Conservation (phyloP, 2,888 invertebrate species). For the Nipponacmea schrenckii region DNA sequence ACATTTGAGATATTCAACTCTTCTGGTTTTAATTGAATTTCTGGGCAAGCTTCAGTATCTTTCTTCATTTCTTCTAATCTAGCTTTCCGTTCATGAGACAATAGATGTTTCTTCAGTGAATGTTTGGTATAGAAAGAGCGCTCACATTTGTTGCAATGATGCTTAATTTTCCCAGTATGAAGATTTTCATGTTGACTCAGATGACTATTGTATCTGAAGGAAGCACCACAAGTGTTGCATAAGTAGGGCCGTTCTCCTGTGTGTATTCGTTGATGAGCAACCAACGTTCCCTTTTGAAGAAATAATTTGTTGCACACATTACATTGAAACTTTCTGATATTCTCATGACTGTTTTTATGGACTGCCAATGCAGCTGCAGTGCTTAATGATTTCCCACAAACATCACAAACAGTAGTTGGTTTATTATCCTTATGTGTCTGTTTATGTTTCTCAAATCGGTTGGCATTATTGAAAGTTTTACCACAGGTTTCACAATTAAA, state of each 20-base stretch:
- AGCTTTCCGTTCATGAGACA: background rate
- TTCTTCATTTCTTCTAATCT: background rate
- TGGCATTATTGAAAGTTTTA: background rate
- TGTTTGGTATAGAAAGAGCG: background rate
- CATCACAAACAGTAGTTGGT: background rate
- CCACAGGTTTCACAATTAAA: background rate
- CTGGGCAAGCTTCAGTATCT: no score
- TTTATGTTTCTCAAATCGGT: background rate
- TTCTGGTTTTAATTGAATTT: background rate
- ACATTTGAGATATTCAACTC: background rate
- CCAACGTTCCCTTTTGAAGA: background rate
- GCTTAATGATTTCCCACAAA: conserved; percentile 8
- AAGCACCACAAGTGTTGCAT: conserved; percentile 15
- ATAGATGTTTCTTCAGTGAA: background rate
- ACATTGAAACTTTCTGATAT: conserved; percentile 12
- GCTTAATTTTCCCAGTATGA: conserved; percentile 12
- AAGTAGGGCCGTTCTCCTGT: conserved; percentile 17
- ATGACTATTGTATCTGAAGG: conserved; percentile 15
- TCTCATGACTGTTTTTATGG: conserved; percentile 11
- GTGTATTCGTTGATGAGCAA: conserved; percentile 15
- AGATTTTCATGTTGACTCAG: conserved; percentile 12
- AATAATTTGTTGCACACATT: conserved; percentile 18
- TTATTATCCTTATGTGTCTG: background rate
- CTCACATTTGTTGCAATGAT: background rate
- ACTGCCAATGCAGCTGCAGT: background rate